Evolutionary conservation across 1,140 invertebrate genomes (phyloP), one percentile per base, ranked within the genome.

Genomic region (Microplitis demolitor): DNA sequence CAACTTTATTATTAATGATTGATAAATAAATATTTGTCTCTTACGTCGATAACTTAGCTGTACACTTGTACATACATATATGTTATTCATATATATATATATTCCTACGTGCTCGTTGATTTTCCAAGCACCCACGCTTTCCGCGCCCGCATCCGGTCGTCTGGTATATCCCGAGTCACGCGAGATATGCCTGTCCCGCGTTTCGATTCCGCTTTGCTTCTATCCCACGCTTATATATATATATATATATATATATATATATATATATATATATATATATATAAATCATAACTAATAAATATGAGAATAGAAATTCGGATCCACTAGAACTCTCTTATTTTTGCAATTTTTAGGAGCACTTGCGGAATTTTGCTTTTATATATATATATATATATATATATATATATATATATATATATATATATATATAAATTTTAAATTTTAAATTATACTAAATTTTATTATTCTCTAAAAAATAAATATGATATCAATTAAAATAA

Each of bases 121-220:
- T 76, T 76, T 73, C 71, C 71, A 73, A 50, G 34, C 74, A 71
- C 74, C 74, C 74, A 76, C 74, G 74, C 74, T 67, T 76, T 75
- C 62, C 74, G 74, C 68, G 74, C 74, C 71, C 74, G 74, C 74
- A 75, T 75, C 74, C 74, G 74, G 74, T 72, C 74, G 74, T 72
- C 74, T 73, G 74, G 74, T 75, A 74, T 71, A 75, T 75, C 67
- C 74, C 67, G 62, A 75, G 74, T 75, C 74, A 75, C 74, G 74
- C 74, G 67, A 75, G 74, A 72, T 75, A 75, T 72, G 69, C 67
- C 6, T 50, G 62, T 9, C 31, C 56, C 74, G 74, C 74, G 71
- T 72, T 75, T 75, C 64, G 56, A 75, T 75, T 75, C 58, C 66
- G 60, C 58, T 63, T 61, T 50, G 14, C 35, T 73, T 69, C 54